Base-by-base conservation (phyloP, 2,888 invertebrate genomes). In the Habroteleia sp. region DNA sequence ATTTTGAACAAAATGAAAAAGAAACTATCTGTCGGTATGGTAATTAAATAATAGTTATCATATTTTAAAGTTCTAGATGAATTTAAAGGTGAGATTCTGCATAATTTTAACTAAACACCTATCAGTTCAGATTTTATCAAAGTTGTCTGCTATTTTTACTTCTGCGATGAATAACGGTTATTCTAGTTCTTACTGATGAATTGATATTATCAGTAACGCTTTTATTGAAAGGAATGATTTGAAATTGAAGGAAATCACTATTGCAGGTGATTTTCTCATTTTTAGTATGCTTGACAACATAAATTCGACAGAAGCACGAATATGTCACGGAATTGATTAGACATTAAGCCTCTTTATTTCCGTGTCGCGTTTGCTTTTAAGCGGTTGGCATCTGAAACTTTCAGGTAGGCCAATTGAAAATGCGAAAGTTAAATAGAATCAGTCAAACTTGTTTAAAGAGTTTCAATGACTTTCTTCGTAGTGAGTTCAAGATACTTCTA, bases 391-490 rank as follows among this genome's bases (percentile, higher is more conserved):
- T 76, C 42, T 29, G 23, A 54, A 73, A 69, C 76, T 63, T 66
- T 66, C 58, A 7, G 46, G 50, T 54, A 58, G 68, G 39, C 69
- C 79, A 81, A 81, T 81, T 81, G 80, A 83, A 84, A 80, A 81
- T 79, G 76, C 77, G 79, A 80, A 82, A 85, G 82, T 84, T 82
- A 83, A 82, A 82, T 82, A 81, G 81, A 81, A 81, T 80, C 80
- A 81, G 81, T 80, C 76, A 81, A 82, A 83, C 81, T 83, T 78
- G 76, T 75, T 75, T 80, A 75, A 77, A 79, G 76, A 78, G 73
- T 78, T 71, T 79, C 66, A 75, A 77, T 72, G 79, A 78, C 77
- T 77, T 76, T 58, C 37, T 74, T 56, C 44, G 56, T 74, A 31
- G 63, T 56, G 68, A 69, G 63, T 56, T 58, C 39, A 33, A 52